Evolutionary conservation across 2,888 invertebrate genomes (phyloP), one percentile per base, ranked within the genome.

Genomic region (Plagiodera versicolora): DNA sequence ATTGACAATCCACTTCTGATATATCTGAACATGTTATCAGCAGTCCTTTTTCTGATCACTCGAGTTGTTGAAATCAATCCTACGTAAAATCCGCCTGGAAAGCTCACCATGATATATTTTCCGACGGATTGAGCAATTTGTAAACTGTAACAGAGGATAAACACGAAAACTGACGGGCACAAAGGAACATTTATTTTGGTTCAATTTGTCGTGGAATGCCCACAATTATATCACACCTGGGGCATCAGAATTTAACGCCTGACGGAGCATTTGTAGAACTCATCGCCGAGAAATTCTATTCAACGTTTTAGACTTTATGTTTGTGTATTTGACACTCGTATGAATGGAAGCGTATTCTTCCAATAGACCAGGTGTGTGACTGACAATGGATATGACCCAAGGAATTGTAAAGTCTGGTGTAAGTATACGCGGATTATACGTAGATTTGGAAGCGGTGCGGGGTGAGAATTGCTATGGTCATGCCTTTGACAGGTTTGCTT

Each of bases 141-240:
- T 49, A 44, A 56, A 54, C 32, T 44, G 48, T 30, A 48, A 62
- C 60, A 62, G 56, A 48, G 57, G 56, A 32, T 52, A 52, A 63
- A 57, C 60, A 48, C 47, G 49, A 49, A 57, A 54, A 57, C 45
- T 53, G 50, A 57, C 49, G 58, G 46, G 47, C 63, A 63, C 63
- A 66, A 66, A 58, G 65, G 14, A 48, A 50, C 66, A 62, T 65
- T 71, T 73, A 72, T 74, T 76, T 75, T 70, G 72, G 71, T 71
- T 68, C 75, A 77, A 77, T 77, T 77, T 77, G 77, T 77, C 77
- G 69, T 69, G 69, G 75, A 75, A 74, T 74, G 72, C 71, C 75
- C 75, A 74, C 76, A 74, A 75, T 75, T 70, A 73, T 67, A 45
- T 47, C 58, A 64, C 66, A 66, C 64, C 66, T 66, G 66, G 66